Percentiles rank a stretch among this genome's conserved stretches.
These are phyloP conservation scores for Haemorhous mexicanus DNA, from an alignment of 2,113 vertebrate genomes.

Conservation along the genomic window DNA sequence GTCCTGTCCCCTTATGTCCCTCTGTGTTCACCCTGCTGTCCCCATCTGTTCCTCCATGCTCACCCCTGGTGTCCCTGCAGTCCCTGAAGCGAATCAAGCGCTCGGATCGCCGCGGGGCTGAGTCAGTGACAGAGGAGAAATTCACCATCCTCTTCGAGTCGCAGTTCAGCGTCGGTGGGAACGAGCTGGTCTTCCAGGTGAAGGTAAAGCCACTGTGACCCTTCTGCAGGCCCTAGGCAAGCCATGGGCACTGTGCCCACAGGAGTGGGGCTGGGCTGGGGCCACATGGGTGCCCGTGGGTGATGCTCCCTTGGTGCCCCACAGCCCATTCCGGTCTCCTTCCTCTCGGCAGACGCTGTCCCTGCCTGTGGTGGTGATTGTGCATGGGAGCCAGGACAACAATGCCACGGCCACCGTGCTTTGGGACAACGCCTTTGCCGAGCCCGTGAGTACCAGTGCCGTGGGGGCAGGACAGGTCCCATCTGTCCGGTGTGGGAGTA, in stretches of 20 bases:
- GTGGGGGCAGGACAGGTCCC: not conserved
- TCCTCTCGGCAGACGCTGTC: constrained; percentile 83
- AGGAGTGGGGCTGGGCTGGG: not conserved
- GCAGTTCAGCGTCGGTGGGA: constrained; percentile 94
- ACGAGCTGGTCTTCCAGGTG: constrained; percentile 96
- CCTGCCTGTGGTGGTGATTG: constrained; percentile 95
- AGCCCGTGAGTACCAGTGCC: constrained; percentile 78
- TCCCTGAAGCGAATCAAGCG: constrained; percentile 96
- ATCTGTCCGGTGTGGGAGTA: accelerated
- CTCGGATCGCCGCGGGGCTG: constrained; percentile 90
- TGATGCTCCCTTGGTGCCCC: not conserved
- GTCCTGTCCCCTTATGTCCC: accelerated
- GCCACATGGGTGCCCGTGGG: accelerated
- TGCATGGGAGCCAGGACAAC: constrained; percentile 97
- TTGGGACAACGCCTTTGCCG: constrained; percentile 98
- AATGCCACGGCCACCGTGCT: constrained; percentile 95
- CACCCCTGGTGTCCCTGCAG: constrained; percentile 58
- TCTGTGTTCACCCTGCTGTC: accelerated
- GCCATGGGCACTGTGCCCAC: not conserved
- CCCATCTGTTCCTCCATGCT: not conserved
- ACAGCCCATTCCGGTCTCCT: not conserved
- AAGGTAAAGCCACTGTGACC: constrained; percentile 75
- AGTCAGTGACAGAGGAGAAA: constrained; percentile 96
- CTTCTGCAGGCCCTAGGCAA: not conserved
- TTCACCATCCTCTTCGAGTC: constrained; percentile 98